Conservation (phyloP, 2,113 vertebrate species). For the Alouatta palliata region DNA sequence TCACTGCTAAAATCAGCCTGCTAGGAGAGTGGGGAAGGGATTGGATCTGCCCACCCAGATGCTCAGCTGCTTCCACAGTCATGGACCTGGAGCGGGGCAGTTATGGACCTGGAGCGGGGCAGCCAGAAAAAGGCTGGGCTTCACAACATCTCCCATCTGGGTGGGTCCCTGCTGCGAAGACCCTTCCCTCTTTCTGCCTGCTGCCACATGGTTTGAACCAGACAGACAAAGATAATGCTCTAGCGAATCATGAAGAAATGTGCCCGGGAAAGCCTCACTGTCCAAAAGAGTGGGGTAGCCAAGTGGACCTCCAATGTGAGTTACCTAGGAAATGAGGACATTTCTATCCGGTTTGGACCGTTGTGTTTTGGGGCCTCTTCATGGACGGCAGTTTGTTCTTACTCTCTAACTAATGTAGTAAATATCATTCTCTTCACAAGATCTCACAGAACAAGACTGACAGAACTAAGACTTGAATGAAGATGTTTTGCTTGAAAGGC, state of each 20-base stretch:
- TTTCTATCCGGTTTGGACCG: background rate
- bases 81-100: background rate
- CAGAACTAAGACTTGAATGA: background rate
- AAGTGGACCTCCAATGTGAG: background rate
- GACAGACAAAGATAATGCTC: background rate
- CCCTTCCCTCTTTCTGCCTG: background rate
- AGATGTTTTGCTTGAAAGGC: background rate
- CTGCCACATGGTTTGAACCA: background rate
- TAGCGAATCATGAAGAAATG: background rate
- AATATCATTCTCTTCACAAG: background rate
- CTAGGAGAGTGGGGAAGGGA: background rate
- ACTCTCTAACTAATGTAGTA: background rate
- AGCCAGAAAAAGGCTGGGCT: background rate
- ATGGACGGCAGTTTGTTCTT: background rate
- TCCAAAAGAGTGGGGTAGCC: background rate
- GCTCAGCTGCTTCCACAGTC: background rate
- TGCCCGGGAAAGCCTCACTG: background rate
- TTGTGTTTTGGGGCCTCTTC: background rate
- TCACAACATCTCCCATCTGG: background rate
- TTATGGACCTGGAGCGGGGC: background rate
- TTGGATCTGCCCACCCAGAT: background rate
- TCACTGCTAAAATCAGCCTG: background rate
- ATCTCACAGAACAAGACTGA: background rate
- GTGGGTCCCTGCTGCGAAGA: background rate
- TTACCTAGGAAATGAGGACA: background rate